phyloP scores from a whole-genome alignment of 2,797 vertebrate species.

The Stomatorhinus walkeri region DNA sequence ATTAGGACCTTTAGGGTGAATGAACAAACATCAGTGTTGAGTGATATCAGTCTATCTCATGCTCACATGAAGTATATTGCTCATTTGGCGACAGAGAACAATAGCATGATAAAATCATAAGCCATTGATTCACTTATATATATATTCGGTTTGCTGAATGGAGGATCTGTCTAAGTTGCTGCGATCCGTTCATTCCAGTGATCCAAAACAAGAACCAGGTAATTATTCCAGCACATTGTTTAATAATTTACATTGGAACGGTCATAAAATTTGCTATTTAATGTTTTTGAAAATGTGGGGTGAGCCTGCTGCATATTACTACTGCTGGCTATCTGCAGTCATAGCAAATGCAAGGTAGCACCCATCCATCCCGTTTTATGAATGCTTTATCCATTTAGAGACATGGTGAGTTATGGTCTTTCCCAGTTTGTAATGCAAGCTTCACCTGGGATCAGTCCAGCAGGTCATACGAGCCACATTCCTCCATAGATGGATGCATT shows the following conservation, averaged over 20 bases:
- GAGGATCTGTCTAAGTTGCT: neutral
- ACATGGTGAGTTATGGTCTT: neutral
- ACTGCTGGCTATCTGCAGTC: neutral
- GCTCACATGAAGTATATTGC: neutral
- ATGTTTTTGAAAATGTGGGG: neutral
- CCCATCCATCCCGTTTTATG: neutral
- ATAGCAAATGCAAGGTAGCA: neutral
- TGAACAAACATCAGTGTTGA: neutral
- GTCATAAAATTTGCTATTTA: neutral
- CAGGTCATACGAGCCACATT: neutral
- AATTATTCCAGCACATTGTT: constrained; percentile 2
- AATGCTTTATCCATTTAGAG: neutral
- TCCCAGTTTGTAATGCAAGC: neutral
- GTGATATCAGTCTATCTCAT: neutral
- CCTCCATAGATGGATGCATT: neutral
- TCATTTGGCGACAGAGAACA: neutral
- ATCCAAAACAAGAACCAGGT: neutral
- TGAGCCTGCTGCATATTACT: neutral
- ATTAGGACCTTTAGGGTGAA: neutral
- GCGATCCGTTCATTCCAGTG: neutral
- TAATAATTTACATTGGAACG: neutral
- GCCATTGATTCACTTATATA: neutral
- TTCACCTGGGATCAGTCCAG: constrained; percentile 8
- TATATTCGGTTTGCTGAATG: neutral
- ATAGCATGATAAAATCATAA: neutral